Evolutionary conservation across 2,113 vertebrate genomes (phyloP), one percentile per base, ranked within the genome.

Genomic region (Syngnathus scovelli): DNA sequence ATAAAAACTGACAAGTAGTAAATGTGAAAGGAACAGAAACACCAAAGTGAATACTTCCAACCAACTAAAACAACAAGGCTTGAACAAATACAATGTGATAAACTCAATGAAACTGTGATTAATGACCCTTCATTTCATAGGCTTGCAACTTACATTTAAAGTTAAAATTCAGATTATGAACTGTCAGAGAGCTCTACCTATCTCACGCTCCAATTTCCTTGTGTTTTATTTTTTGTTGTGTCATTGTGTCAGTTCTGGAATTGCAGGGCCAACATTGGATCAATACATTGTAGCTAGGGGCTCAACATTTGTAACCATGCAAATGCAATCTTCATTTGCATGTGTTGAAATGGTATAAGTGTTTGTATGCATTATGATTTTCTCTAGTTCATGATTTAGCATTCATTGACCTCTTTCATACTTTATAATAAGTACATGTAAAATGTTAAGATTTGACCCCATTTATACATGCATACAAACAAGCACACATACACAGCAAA

Each of bases 401-500:
- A 55, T 23, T 36, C 63, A 72, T 66, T 76, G 78, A 81, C 61
- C 71, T 64, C 46, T 75, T 78, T 68, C 70, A 33, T 33, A 33
- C 27, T 52, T 67, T 80, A 74, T 76, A 78, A 87, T 85, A 74
- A 83, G 82, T 74, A 43, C 70, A 80, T 80, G 74, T 6, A 69
- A 78, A 77, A 85, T 68, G 70, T 73, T 74, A n/a, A 60, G 63
- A 77, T 77, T 64, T 82, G 70, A 84, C 76, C 81, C 77, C 66
- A 68, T 75, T 78, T 65, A 62, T 37, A 48, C 36, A 63, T 13
- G 68, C 41, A 60, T 4, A 43, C 64, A 51, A 67, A 66, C 64
- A 62, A 18, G 65, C 33, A 48, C 51, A 23, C 7, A 61, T 19
- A 68, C 11, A 44, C 33, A 27, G 16, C 16, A 5, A 68, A 66